Evolutionary conservation across 2,888 invertebrate species (phyloP).

Genomic region (Tiliacea citrago): DNA sequence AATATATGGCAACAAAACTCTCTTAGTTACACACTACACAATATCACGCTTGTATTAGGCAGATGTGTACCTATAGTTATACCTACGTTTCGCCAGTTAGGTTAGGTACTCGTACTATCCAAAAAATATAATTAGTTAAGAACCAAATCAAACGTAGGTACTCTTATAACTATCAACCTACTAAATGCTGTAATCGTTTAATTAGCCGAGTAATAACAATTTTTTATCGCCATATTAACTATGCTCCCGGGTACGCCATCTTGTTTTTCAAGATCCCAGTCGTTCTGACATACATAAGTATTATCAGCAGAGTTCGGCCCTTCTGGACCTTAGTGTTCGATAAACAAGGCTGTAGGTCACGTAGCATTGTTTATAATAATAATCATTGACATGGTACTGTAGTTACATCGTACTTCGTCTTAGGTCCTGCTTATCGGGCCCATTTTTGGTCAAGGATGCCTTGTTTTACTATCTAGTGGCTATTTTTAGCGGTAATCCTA

Average conservation of each 20-base stretch:
- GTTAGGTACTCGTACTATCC: background rate
- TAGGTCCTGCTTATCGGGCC: conserved; percentile 38
- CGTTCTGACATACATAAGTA: conserved; percentile 63
- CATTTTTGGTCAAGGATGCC: conserved; percentile 59
- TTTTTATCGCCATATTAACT: conserved; percentile 50
- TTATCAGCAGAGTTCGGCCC: conserved; percentile 72
- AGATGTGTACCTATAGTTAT: background rate
- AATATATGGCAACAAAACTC: background rate
- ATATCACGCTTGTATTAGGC: background rate
- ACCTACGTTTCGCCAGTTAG: background rate
- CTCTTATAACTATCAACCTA: background rate
- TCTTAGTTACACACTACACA: background rate
- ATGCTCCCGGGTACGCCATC: conserved; percentile 12
- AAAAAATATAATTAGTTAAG: background rate
- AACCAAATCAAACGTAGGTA: background rate
- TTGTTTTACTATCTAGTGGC: conserved; percentile 2
- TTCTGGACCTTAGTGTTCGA: conserved; percentile 77
- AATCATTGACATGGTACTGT: conserved; percentile 79
- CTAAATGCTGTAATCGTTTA: conserved; percentile 13
- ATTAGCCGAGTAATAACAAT: conserved; percentile 18
- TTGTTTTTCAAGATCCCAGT: conserved; percentile 62
- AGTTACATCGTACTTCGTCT: conserved; percentile 50
- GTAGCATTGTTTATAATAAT: conserved; percentile 73
- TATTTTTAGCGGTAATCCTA: conserved; percentile 31
- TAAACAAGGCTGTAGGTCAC: conserved; percentile 79